A percentile compares a stretch with the other conserved stretches of the same genome.
Conservation (phyloP, 2,888 invertebrate genomes). For the Noctua pronuba region DNA sequence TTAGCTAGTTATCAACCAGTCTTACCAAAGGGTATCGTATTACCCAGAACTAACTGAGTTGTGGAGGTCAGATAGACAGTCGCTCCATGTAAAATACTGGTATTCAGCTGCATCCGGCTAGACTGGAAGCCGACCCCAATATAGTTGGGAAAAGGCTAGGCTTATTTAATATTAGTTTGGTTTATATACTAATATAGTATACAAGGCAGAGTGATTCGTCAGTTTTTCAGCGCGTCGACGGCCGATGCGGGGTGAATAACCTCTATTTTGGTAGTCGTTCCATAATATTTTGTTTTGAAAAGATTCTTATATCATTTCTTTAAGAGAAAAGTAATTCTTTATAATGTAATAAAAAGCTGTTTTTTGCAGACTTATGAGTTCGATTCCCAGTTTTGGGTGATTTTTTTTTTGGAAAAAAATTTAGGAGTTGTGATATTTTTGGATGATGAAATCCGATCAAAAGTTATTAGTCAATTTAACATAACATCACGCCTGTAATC, state of each 20-base stretch:
- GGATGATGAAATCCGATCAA: neutral
- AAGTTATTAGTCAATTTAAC: neutral
- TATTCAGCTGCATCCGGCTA: no score
- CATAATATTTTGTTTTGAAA: slow-evolving; percentile 30
- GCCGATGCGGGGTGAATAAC: slow-evolving; percentile 31
- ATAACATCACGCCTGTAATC: no score
- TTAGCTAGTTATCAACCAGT: no score
- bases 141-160: no score
- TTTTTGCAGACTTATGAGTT: neutral
- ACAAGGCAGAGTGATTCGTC: slow-evolving; percentile 36
- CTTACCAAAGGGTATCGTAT: no score
- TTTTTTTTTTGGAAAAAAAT: neutral
- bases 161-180: neutral
- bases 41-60: no score
- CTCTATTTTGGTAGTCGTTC: slow-evolving; percentile 16
- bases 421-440: neutral
- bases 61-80: no score
- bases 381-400: neutral
- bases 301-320: neutral
- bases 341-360: neutral
- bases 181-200: slow-evolving; percentile 18
- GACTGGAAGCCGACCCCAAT: no score
- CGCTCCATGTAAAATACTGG: no score
- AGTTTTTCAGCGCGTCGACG: slow-evolving; percentile 38
- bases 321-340: neutral